Conservation (phyloP, 2,113 vertebrate species). For the Gyps fulvus region DNA sequence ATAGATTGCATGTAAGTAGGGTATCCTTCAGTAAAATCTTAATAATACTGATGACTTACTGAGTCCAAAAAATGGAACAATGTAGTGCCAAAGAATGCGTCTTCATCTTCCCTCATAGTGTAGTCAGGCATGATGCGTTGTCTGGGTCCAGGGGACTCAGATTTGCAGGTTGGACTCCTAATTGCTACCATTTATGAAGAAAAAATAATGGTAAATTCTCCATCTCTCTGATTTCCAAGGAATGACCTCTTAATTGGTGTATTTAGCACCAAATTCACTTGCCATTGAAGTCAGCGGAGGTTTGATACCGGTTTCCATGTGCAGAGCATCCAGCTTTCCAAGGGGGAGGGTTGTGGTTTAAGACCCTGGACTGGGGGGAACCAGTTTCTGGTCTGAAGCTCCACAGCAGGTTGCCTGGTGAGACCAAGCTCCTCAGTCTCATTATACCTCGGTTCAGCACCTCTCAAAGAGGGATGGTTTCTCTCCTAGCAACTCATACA, state of each 20-base stretch:
- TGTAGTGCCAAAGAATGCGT: neutral
- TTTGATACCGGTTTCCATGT: neutral
- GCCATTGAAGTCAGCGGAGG: neutral
- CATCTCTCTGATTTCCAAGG: neutral
- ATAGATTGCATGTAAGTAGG: neutral
- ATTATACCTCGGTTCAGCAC: neutral
- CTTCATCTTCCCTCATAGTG: neutral
- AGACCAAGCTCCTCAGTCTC: neutral
- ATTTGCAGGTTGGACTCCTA: neutral
- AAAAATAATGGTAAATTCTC: neutral
- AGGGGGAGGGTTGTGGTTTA: neutral
- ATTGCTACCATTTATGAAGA: neutral
- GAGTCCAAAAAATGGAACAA: neutral
- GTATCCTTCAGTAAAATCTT: neutral
- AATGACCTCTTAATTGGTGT: neutral
- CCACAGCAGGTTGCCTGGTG: neutral
- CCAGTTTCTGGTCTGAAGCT: neutral
- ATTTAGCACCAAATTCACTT: neutral
- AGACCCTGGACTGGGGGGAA: neutral
- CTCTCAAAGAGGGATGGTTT: neutral
- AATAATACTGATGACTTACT: neutral
- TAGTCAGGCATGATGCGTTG: neutral
- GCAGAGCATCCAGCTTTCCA: neutral
- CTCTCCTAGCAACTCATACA: neutral
- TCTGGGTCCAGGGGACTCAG: neutral